These are phyloP conservation scores for Felis chaus DNA, from an alignment of 2,113 vertebrate species.

Conservation along the genomic window DNA sequence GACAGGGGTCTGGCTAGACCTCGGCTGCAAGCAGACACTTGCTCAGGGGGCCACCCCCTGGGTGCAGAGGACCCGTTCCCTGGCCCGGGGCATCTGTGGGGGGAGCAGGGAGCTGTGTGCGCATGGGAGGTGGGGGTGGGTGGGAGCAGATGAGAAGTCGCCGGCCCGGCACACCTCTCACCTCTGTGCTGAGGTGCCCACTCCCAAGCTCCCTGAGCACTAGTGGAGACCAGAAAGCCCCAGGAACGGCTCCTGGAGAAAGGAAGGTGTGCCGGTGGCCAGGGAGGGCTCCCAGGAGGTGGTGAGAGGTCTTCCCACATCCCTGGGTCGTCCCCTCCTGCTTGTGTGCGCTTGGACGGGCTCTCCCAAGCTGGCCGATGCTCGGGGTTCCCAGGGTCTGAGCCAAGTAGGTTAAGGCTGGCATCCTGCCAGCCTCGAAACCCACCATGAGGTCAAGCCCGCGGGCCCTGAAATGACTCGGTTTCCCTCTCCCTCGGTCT, in stretches of 20 bases:
- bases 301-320: background rate
- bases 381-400: fast-evolving
- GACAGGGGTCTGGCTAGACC: background rate
- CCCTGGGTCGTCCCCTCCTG: background rate
- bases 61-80: background rate
- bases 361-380: background rate
- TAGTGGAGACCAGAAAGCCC: background rate
- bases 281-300: background rate
- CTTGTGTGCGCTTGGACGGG: fast-evolving
- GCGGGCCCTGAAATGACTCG: background rate
- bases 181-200: background rate
- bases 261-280: fast-evolving
- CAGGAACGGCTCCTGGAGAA: background rate
- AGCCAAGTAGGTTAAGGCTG: too few relatives aligned
- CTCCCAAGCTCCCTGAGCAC: background rate
- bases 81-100: background rate
- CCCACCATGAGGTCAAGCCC: fast-evolving
- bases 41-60: background rate
- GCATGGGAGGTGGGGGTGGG: too few relatives aligned
- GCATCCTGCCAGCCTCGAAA: background rate
- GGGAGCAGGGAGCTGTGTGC: background rate
- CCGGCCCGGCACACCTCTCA: background rate
- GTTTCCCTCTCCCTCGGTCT: background rate
- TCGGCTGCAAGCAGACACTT: background rate
- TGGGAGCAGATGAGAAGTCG: background rate